Evolutionary conservation across 2,113 vertebrate species (phyloP).

Genomic region (Phalacrocorax carbo): DNA sequence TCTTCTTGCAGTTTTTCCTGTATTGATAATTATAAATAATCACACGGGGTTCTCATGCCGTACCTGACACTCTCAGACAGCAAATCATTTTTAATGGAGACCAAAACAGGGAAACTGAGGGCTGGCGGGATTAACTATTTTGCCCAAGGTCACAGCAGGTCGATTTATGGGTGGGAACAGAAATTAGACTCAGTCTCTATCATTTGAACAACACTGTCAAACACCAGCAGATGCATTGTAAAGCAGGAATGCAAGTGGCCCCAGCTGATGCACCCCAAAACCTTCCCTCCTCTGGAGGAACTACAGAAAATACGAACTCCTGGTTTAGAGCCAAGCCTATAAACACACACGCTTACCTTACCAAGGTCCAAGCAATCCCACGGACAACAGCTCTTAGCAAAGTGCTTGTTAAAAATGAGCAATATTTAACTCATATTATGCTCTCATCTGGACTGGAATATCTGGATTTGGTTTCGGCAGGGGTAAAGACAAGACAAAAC

Average conservation of each 20-base stretch:
- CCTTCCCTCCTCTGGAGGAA: not conserved
- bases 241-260: not conserved
- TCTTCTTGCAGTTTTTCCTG: not conserved
- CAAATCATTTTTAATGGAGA: slow-evolving; percentile 50
- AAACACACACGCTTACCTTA: no score
- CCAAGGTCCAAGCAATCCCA: not conserved
- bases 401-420: fast-evolving
- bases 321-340: not conserved
- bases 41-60: not conserved
- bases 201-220: not conserved
- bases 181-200: not conserved
- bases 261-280: not conserved
- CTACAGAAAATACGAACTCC: not conserved
- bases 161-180: slow-evolving; percentile 6
- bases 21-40: slow-evolving; percentile 22
- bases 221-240: not conserved
- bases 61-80: not conserved
- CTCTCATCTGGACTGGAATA: not conserved
- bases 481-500: not conserved
- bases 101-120: slow-evolving; percentile 56
- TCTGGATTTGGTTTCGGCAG: not conserved
- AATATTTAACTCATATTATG: fast-evolving
- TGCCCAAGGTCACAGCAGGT: slow-evolving; percentile 29
- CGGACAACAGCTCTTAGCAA: not conserved
- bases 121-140: slow-evolving; percentile 20